Evolutionary conservation across 1,140 invertebrate species (phyloP).

Genomic region (Drosophila melanica): DNA sequence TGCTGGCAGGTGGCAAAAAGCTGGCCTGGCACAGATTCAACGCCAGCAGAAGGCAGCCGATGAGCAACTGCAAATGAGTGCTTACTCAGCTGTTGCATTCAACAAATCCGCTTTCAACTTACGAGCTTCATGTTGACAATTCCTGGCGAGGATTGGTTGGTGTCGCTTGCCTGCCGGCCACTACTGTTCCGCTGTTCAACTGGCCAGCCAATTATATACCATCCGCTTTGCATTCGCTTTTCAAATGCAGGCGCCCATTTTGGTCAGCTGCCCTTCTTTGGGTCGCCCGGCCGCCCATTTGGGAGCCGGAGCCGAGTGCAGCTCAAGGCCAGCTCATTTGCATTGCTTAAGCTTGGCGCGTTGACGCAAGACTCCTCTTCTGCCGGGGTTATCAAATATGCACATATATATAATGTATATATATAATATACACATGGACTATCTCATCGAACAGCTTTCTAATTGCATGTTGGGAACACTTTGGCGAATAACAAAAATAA

Average conservation of each 20-base stretch:
- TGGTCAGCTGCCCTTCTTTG: slow-evolving; percentile 43
- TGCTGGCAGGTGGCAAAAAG: slow-evolving; percentile 55
- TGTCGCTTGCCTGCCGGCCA: slow-evolving; percentile 31
- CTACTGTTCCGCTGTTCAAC: slow-evolving; percentile 46
- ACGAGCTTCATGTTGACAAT: slow-evolving; percentile 55
- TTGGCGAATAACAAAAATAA: too few species aligned
- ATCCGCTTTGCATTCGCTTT: slow-evolving; percentile 48
- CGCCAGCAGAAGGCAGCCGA: slow-evolving; percentile 48
- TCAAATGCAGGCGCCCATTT: slow-evolving; percentile 65
- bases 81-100: too few species aligned
- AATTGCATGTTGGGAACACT: too few species aligned
- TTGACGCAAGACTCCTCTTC: slow-evolving; percentile 55
- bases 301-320: slow-evolving; percentile 16
- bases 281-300: slow-evolving; percentile 24
- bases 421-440: too few species aligned
- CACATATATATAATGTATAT: too few species aligned
- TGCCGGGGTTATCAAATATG: not conserved
- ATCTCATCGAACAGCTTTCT: too few species aligned
- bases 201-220: slow-evolving; percentile 44
- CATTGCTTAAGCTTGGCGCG: slow-evolving; percentile 49
- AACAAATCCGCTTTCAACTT: slow-evolving; percentile 15
- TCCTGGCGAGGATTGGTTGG: slow-evolving; percentile 10
- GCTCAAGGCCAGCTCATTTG: slow-evolving; percentile 60
- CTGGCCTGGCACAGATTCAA: slow-evolving; percentile 47
- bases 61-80: not conserved